Base-by-base conservation (phyloP, 1,140 invertebrate genomes). In the Amyelois transitella region DNA sequence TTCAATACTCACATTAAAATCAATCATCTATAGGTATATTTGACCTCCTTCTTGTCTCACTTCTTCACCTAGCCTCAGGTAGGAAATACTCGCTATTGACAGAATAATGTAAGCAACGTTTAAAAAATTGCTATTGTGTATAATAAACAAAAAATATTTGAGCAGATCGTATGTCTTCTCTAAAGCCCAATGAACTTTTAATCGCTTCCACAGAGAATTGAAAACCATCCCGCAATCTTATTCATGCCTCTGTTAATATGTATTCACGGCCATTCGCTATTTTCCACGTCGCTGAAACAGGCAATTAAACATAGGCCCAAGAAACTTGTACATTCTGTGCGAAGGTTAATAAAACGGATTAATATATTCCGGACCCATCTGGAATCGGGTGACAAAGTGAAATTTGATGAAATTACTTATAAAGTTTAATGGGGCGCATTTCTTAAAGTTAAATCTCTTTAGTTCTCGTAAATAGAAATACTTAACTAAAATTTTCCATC, bases 331-430 rank as follows among this genome's bases (percentile, higher is more conserved):
- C 72, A 77, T 77, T 75, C 64, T 73, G 65, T 66, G 71, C 69
- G 61, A 75, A 77, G 80, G 67, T 81, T 82, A 85, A 82, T 85
- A 80, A 81, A 83, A 77, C 66, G 72, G 76, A 83, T 81, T 83
- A n/a, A n/a, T 81, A 81, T 75, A 66, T 76, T 62, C 80, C 74
- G 79, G 74, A 73, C 74, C 78, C 80, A 81, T 77, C 78, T 83
- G 78, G 70, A 69, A 65, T 59, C 47, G 60, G 66, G 67, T 77
- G 81, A 77, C 79, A 81, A 81, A 86, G 75, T 83, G 77, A 83
- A 81, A 75, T 83, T 81, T 83, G 72, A 81, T 77, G 72, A 78
- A 81, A 85, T 80, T 83, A 81, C 64, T 78, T 78, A 62, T 59
- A 62, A 79, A 85, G 68, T 86, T 86, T 81, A 81, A 82, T 80